A percentile compares a stretch with the other conserved stretches of the same genome.
These are phyloP conservation scores for Neelides folsomi DNA, from an alignment of 2,888 invertebrate species.

Conservation along the genomic window DNA sequence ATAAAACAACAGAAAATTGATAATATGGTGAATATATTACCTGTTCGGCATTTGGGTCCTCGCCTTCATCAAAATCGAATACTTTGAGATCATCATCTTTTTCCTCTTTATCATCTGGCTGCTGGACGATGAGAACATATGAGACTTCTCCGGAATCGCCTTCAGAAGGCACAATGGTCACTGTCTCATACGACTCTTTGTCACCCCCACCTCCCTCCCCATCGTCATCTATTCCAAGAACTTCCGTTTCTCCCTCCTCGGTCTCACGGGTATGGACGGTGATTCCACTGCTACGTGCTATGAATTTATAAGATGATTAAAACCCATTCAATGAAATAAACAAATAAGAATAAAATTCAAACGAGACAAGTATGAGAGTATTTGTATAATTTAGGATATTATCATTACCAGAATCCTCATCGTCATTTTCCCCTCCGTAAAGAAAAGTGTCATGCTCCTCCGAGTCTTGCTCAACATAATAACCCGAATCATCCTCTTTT, in stretches of 20 bases:
- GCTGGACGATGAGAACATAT: slow-evolving; percentile 74
- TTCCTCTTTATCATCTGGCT: slow-evolving; percentile 48
- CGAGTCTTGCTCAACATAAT: slow-evolving; percentile 18
- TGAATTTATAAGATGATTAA: background rate
- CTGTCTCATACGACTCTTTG: slow-evolving; percentile 35
- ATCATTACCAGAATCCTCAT: background rate
- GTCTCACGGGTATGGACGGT: slow-evolving; percentile 18
- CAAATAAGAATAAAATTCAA: background rate
- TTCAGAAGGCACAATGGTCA: slow-evolving; percentile 70
- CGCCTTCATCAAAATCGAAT: slow-evolving; percentile 61
- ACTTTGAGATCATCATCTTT: slow-evolving; percentile 49
- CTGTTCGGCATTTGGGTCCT: slow-evolving; percentile 43
- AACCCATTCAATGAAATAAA: no score
- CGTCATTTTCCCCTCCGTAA: slow-evolving; percentile 14
- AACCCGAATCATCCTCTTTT: slow-evolving; percentile 12
- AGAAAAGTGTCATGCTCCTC: slow-evolving; percentile 21
- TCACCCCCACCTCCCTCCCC: slow-evolving; percentile 11
- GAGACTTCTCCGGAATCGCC: slow-evolving; percentile 64
- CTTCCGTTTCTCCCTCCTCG: slow-evolving; percentile 21
- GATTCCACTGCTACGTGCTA: slow-evolving; percentile 7
- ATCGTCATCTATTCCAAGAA: slow-evolving; percentile 22
- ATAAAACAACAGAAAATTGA: slow-evolving; percentile 5
- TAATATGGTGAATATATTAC: slow-evolving; percentile 5
- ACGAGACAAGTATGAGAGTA: background rate
- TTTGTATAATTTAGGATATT: background rate